Evolutionary conservation across 1,140 invertebrate species (phyloP), one percentile per base, ranked within the genome.

Genomic region (Kradibia gibbosae): DNA sequence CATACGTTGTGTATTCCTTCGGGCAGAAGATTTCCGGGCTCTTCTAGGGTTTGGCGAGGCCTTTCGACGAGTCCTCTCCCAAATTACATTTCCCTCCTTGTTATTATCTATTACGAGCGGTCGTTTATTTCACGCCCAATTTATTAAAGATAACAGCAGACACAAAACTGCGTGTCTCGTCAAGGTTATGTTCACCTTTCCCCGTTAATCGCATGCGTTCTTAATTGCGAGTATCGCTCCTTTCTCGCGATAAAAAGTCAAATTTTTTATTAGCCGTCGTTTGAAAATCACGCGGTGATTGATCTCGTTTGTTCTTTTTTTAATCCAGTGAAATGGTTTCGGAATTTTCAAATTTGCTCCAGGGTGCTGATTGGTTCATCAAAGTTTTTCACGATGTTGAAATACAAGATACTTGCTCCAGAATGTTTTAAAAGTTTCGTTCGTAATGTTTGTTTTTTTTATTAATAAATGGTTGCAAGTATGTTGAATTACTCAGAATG

Each of bases 161-260:
- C 25, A 10, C 20, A 53, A 55, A 31, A 55, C 17, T 73, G 34
- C 53, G 2, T 75, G 50, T 31, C n/a, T 34, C 22, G 34, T 45
- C 53, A 75, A 75, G 73, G 73, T 75, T 75, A 75, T 53, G 73
- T 75, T 42, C 22, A 22, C 42, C 50, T 25, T 57, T 75, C 15
- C 13, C 34, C 53, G 34, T 45, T 50, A 50, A 72, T 72, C 39
- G 42, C 45, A 72, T 25, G 45, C 65, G 28, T 72, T 45, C 70
- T 45, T 50, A n/a, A n/a, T 48, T 71, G 7, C 5, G 31, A 62
- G 15, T 65, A 42, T 48, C 57, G 74, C 48, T 45, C 10, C n/a
- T 5, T 31, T 65, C 39, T n/a, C 39, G 0, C 10, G 20, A 65
- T 34, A 8, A 39, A 34, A 39, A 39, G n/a, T n/a, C n/a, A n/a